Evolutionary conservation across 2,113 vertebrate genomes (phyloP).

Genomic region (Psophia crepitans): DNA sequence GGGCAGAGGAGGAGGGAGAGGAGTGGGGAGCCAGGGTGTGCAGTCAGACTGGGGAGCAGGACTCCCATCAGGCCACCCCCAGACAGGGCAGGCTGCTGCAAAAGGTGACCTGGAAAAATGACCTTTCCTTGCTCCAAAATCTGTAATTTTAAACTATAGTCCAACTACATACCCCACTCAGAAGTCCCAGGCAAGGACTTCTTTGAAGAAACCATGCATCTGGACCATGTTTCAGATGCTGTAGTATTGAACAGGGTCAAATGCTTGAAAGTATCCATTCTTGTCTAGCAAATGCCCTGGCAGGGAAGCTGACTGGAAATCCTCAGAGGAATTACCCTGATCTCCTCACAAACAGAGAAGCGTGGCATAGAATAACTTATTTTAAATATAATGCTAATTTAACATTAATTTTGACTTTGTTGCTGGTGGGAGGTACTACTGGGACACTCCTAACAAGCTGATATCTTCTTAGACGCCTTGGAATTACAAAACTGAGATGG

Average conservation of each 20-base stretch:
- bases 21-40: not conserved
- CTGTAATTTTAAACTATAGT: not conserved
- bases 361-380: slow-evolving; percentile 19
- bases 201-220: not conserved
- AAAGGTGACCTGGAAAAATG: not conserved
- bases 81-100: not conserved
- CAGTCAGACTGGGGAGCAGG: not conserved
- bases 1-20: not conserved
- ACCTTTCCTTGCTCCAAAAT: not conserved
- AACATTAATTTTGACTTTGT: slow-evolving; percentile 25
- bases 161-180: not conserved
- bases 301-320: not conserved
- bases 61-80: fast-evolving
- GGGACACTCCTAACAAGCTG: not conserved
- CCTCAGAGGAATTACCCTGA: slow-evolving; percentile 12
- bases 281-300: not conserved
- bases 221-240: not conserved
- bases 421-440: not conserved
- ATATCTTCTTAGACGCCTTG: not conserved
- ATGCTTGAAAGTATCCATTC: not conserved
- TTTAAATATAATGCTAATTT: slow-evolving; percentile 11
- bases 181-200: not conserved
- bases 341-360: slow-evolving; percentile 20
- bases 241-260: not conserved
- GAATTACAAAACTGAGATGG: not conserved